Evolutionary conservation across 2,113 vertebrate species (phyloP), one percentile per base, ranked within the genome.

Genomic region (Pardalotus punctatus): DNA sequence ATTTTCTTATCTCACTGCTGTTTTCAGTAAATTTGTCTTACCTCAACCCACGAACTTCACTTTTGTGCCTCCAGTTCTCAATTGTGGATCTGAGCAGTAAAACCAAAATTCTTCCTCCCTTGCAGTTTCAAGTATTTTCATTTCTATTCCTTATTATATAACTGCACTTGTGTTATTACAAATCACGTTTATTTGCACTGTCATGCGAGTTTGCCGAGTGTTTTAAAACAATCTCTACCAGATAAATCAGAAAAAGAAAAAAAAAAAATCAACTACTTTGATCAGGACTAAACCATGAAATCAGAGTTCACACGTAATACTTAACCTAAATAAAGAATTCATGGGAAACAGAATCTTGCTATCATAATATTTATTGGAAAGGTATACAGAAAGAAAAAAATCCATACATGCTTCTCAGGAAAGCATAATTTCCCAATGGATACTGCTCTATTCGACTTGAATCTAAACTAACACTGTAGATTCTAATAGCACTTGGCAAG

Each of bases 271-370:
- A 86, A 66, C 64, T 45, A 81, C 71, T 93, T 94, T 76, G 81
- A 70, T 80, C 25, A 69, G 45, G 71, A 96, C 93, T 86, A 96
- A 73, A 48, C 53, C 64, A 67, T 33, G 53, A 95, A 97, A 94
- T 93, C 86, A 86, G 76, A 96, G 88, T 90, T 96, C 92, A 91
- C 89, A 61, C 14, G 47, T 66, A 92, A 83, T 94, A 81, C 69
- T 97, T 97, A 95, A 96, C 94, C 96, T 88, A 92, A 92, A 95
- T 96, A 95, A 96, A 97, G 90, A 95, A 96, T 93, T 96, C 56
- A 79, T 97, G 58, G 90, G 82, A 93, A 97, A 96, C 57, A 86
- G 89, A 50, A 86, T 80, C 78, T 88, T 69, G n/a, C 89, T 77
- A 69, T 94, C 88, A 93, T 79, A 83, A 89, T 91, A 81, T 67